Evolutionary conservation across 2,113 vertebrate genomes (phyloP).

Genomic region (Hippoglossus stenolepis): DNA sequence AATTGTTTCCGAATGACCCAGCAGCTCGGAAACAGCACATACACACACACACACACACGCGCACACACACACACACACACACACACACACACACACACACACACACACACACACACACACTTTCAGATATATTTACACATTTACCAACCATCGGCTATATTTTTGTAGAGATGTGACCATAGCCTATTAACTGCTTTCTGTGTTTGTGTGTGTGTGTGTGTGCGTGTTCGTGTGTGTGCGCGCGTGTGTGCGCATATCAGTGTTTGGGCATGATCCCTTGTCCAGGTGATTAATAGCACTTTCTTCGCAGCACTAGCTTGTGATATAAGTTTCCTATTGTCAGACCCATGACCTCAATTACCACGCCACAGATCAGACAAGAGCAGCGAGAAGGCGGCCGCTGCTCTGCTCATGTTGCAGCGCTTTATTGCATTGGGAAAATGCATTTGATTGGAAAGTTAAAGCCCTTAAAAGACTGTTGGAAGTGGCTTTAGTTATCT

Average conservation of each 20-base stretch:
- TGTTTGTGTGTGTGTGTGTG: conserved; percentile 26
- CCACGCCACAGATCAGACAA: conserved; percentile 58
- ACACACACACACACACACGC: neutral
- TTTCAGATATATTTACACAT: neutral
- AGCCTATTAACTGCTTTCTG: neutral
- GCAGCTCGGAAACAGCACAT: conserved; percentile 7
- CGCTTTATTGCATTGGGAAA: conserved; percentile 33
- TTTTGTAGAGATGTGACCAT: neutral
- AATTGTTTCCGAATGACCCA: conserved; percentile 67
- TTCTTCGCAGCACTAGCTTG: conserved; percentile 35
- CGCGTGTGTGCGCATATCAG: neutral
- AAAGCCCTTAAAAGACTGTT: neutral
- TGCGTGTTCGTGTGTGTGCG: conserved; percentile 13
- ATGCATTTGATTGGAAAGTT: conserved; percentile 14
- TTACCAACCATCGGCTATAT: neutral
- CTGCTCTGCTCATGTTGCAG: conserved; percentile 21
- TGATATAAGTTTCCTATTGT: conserved; percentile 69
- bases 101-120: neutral
- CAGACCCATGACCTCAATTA: conserved; percentile 73
- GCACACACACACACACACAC: neutral
- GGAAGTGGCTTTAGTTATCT: neutral
- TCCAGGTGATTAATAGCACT: conserved; percentile 73
- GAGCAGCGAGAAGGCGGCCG: conserved; percentile 18
- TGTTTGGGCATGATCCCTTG: conserved; percentile 49
- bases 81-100: neutral